Conservation (phyloP, 2,797 vertebrate genomes). For the Spondyliosoma cantharus region DNA sequence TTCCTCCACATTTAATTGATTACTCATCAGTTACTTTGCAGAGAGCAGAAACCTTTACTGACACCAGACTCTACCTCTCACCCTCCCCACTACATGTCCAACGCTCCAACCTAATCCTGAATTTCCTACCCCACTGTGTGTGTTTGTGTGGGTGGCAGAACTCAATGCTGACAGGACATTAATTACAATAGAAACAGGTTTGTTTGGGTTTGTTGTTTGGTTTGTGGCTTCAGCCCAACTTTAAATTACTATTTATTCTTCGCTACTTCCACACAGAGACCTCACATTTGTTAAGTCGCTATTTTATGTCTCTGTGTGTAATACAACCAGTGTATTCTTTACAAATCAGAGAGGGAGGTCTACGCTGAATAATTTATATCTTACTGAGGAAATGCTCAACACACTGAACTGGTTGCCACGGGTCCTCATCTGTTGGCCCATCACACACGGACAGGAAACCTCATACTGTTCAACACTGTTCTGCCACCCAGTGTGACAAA, state of each 20-base stretch:
- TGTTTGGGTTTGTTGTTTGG: conserved; percentile 43
- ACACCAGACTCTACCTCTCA: conserved; percentile 2
- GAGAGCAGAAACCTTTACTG: not conserved
- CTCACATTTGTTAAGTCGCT: not conserved
- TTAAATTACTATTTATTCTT: conserved; percentile 10
- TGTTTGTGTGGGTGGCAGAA: not conserved
- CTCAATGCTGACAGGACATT: conserved; percentile 25
- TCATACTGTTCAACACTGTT: not conserved
- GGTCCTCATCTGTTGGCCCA: conserved; percentile 31
- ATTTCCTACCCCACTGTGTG: conserved; percentile 13
- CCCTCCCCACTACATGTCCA: not conserved
- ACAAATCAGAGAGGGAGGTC: conserved; percentile 44
- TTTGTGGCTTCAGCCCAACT: conserved; percentile 35
- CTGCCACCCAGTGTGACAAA: conserved; percentile 14
- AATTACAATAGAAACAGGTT: conserved; percentile 32
- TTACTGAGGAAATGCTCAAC: conserved; percentile 40
- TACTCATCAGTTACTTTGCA: no score
- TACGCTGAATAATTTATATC: conserved; percentile 60
- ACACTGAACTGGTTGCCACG: conserved; percentile 58
- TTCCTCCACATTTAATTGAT: no score
- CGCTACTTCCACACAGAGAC: not conserved
- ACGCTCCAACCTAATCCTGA: conserved; percentile 1
- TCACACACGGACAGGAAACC: conserved; percentile 31
- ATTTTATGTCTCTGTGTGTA: conserved; percentile 3
- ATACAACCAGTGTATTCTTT: conserved; percentile 13